Percentiles rank a stretch among this genome's conserved stretches.
These are phyloP conservation scores for Stratiomys singularior DNA, from an alignment of 2,888 invertebrate species.

Conservation along the genomic window DNA sequence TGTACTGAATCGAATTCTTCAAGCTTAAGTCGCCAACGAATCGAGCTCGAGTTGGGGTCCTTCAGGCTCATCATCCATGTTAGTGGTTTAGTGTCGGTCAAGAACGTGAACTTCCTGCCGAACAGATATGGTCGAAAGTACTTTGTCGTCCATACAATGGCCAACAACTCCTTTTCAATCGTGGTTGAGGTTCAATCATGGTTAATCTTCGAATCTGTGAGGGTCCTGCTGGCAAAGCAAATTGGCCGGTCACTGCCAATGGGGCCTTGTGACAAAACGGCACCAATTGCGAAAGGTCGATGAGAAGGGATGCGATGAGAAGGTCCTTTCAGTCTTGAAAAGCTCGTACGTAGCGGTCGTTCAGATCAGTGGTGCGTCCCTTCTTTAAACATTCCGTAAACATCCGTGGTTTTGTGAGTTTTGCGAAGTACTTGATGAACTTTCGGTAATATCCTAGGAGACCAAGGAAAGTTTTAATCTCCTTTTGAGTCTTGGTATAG, in stretches of 20 bases:
- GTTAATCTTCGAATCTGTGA: not conserved
- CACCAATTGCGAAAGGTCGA: not conserved
- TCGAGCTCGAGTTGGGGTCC: not conserved
- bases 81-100: not conserved
- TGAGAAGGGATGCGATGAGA: not conserved
- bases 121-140: not conserved
- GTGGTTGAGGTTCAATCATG: too few relatives aligned
- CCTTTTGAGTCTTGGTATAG: not conserved
- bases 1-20: too few relatives aligned
- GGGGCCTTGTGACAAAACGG: not conserved
- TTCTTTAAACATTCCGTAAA: conserved; percentile 6
- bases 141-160: not conserved
- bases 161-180: not conserved
- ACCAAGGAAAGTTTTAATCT: not conserved
- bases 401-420: not conserved
- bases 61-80: not conserved
- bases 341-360: not conserved
- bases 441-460: not conserved
- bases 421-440: not conserved
- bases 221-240: not conserved
- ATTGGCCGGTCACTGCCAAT: not conserved
- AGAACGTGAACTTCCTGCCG: not conserved
- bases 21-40: too few relatives aligned
- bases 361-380: not conserved
- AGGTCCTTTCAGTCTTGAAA: not conserved